Conservation (phyloP, 2,113 vertebrate species). For the Crotalus horridus region DNA sequence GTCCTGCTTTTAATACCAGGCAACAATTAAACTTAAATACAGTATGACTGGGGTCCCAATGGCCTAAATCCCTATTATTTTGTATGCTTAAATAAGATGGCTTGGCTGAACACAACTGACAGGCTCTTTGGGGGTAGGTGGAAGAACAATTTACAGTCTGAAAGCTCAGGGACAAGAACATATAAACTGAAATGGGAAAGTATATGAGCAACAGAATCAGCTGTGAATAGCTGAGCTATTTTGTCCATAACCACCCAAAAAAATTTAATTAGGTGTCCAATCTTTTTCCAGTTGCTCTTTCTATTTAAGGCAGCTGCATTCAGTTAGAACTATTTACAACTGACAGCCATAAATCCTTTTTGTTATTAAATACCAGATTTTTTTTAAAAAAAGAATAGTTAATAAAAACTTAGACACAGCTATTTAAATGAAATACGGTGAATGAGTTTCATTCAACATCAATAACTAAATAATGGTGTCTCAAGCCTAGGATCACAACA, state of each 20-base stretch:
- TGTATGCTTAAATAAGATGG: background rate
- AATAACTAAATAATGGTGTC: background rate
- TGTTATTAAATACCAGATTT: background rate
- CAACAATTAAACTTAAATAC: background rate
- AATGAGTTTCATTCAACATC: background rate
- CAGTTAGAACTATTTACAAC: background rate
- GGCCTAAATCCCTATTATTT: background rate
- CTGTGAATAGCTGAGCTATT: background rate
- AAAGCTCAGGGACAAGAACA: background rate
- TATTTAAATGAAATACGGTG: background rate
- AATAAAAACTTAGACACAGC: background rate
- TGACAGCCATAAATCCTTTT: background rate
- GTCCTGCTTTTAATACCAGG: background rate
- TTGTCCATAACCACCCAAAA: background rate
- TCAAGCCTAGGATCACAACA: background rate
- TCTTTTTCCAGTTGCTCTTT: background rate
- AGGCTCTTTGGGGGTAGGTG: background rate
- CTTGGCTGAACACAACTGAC: background rate
- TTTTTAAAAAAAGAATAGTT: background rate
- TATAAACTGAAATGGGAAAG: background rate
- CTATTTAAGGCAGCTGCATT: background rate
- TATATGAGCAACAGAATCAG: background rate
- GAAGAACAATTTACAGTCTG: background rate
- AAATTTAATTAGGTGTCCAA: background rate
- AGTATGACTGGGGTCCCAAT: background rate